Evolutionary conservation across 2,888 invertebrate genomes (phyloP).

Genomic region (Acanthoscelides obtectus): DNA sequence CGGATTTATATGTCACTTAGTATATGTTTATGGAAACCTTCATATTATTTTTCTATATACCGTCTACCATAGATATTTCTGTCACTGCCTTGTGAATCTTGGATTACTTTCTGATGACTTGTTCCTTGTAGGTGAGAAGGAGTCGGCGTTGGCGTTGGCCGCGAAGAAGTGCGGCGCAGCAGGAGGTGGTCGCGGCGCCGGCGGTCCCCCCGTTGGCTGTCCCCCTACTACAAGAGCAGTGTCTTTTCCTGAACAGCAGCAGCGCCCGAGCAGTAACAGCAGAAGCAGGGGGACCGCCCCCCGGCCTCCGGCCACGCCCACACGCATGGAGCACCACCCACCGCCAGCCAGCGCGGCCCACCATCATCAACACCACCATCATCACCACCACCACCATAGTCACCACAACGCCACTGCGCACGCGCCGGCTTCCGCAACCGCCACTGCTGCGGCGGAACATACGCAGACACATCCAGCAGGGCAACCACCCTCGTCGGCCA

Average conservation of each 20-base stretch:
- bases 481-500: too few relatives aligned
- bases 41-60: too few relatives aligned
- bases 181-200: constrained; percentile 38
- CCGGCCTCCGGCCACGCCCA: constrained; percentile 33
- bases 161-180: not conserved
- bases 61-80: too few relatives aligned
- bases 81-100: too few relatives aligned
- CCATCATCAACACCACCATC: not conserved
- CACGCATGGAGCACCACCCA: constrained; percentile 77
- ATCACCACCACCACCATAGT: not conserved
- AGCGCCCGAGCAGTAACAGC: constrained; percentile 34
- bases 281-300: constrained; percentile 54
- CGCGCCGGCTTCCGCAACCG: not conserved
- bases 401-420: not conserved
- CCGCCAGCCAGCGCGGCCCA: not conserved
- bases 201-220: constrained; percentile 19
- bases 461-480: too few relatives aligned
- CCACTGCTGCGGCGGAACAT: not conserved
- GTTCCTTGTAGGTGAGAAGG: not conserved
- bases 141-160: not conserved
- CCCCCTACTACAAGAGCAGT: constrained; percentile 12
- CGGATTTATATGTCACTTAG: too few relatives aligned
- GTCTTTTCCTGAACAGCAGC: constrained; percentile 2
- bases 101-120: too few relatives aligned
- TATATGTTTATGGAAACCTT: too few relatives aligned